Percentiles rank a stretch among this genome's conserved stretches.
Evolutionary conservation across 2,797 vertebrate genomes (phyloP).

Genomic region (Apodemus agrarius): DNA sequence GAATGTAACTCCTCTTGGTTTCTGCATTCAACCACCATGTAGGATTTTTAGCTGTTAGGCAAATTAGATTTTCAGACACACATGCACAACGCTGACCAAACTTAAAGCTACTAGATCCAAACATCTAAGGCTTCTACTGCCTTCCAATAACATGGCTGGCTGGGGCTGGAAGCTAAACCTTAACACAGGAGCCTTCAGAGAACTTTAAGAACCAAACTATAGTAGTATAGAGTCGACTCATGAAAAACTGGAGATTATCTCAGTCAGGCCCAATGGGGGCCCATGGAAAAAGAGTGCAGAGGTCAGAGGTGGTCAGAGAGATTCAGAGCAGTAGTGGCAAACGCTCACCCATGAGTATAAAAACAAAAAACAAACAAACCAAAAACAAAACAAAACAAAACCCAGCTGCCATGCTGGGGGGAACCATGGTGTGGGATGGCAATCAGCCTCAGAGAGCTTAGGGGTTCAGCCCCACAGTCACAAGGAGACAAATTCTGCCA

Average conservation of each 20-base stretch:
- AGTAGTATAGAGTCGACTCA: background rate
- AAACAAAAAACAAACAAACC: background rate
- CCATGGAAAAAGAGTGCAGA: background rate
- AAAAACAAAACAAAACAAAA: background rate
- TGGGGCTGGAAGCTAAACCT: background rate
- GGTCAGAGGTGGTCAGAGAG: background rate
- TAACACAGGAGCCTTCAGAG: background rate
- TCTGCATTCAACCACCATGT: background rate
- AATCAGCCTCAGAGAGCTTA: background rate
- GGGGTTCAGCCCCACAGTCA: background rate
- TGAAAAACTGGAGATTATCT: background rate
- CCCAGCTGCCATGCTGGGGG: background rate
- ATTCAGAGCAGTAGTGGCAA: background rate
- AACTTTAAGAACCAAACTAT: background rate
- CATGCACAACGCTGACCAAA: background rate
- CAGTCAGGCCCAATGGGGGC: background rate
- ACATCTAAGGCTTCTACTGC: background rate
- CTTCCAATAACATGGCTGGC: background rate
- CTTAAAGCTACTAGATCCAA: too few species aligned
- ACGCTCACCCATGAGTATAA: background rate
- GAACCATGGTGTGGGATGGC: background rate
- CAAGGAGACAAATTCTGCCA: background rate
- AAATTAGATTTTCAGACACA: background rate
- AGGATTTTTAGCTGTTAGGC: background rate
- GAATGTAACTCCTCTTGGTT: background rate